phyloP scores from a whole-genome alignment of 2,888 invertebrate species.

The Cerastis leucographa region DNA sequence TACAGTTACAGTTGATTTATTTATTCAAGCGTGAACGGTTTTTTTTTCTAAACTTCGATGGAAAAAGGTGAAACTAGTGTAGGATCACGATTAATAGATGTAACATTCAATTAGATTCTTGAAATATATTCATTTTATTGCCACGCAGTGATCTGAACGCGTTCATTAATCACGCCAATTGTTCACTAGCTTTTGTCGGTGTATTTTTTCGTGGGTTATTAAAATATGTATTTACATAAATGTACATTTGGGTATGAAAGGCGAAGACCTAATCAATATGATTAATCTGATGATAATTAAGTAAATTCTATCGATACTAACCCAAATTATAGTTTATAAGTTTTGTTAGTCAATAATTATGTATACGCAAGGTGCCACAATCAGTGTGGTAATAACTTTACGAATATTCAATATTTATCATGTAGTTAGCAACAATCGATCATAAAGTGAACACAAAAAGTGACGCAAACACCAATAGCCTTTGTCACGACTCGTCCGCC shows the following conservation, averaged over 20 bases:
- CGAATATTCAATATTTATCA: constrained; percentile 53
- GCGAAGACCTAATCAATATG: constrained; percentile 32
- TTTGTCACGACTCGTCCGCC: constrained; percentile 73
- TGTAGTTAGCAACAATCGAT: constrained; percentile 61
- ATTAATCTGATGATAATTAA: constrained; percentile 33
- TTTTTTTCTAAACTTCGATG: constrained; percentile 41
- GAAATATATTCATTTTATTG: constrained; percentile 74
- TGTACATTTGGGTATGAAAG: background rate
- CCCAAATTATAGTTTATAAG: constrained; percentile 7
- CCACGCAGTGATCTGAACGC: constrained; percentile 68
- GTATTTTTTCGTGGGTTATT: constrained; percentile 17
- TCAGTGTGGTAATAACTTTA: constrained; percentile 45
- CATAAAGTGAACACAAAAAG: constrained; percentile 62
- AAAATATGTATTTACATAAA: constrained; percentile 15
- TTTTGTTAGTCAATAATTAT: constrained; percentile 25
- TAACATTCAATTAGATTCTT: constrained; percentile 71
- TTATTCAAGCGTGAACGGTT: constrained; percentile 58
- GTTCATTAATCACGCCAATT: constrained; percentile 72
- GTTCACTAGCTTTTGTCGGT: constrained; percentile 64
- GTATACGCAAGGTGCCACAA: constrained; percentile 26
- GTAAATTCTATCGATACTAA: constrained; percentile 15
- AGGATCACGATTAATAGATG: constrained; percentile 68
- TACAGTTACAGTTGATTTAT: constrained; percentile 48
- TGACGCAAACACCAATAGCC: constrained; percentile 64
- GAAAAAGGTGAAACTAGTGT: constrained; percentile 68